Base-by-base conservation (phyloP, 2,888 invertebrate genomes). In the Ceraclea dissimilis region DNA sequence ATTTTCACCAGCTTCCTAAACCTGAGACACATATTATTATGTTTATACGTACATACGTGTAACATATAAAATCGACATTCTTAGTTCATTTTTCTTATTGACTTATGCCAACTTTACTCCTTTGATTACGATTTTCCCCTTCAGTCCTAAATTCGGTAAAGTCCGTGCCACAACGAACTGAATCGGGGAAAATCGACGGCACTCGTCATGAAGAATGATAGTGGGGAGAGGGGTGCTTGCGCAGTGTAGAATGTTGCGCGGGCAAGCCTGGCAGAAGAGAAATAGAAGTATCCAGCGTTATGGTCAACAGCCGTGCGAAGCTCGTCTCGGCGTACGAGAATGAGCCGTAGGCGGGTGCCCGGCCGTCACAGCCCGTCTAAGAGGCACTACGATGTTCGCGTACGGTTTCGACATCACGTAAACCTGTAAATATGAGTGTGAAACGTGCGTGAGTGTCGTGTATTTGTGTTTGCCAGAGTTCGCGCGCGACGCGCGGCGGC, bases 401-500 rank as follows among this genome's bases (percentile, higher is more conserved):
- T 54, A 51, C 54, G 58, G 51, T 58, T 54, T 51, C 51, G 54
- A 54, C 51, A 54, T 54, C 54, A 54, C 54, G 54, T 54, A 54
- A 51, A 48, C 51, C 54, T 51, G 54, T 51, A 58, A 58, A 54
- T 67, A 68, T 67, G 67, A 67, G 67, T 52, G 55, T 44, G 58
- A 56, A 51, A 55, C 56, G 58, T 48, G 58, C 58, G 58, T 56
- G 58, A 55, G 58, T 56, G 58, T 52, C 52, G 55, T 52, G 58
- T 58, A 44, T 20, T 55, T 69, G 68, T 67, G 69, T 68, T 69
- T 67, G 59, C 46, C 63, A 58, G 55, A 19, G 66, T 62, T 64
- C 68, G 67, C 69, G 68, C 69, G 67, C 66, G 68, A 66, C 67
- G 68, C 16, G 65, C 62, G 64, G 63, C 65, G 66, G 68, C 67